phyloP scores from a whole-genome alignment of 2,797 vertebrate species.

The Anableps anableps region DNA sequence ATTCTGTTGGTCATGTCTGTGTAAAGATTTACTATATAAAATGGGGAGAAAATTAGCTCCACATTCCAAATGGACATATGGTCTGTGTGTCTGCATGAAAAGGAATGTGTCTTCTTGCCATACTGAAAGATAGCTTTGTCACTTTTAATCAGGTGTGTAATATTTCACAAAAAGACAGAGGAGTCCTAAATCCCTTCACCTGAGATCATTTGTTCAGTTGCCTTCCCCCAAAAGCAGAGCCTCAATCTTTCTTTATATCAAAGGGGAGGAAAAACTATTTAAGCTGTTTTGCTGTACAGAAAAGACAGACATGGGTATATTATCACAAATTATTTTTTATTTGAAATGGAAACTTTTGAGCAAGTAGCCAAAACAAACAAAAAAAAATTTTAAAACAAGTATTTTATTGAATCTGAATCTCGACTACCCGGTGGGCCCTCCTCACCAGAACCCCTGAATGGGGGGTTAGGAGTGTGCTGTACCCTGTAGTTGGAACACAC shows the following conservation, averaged over 20 bases:
- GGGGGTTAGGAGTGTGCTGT: no score
- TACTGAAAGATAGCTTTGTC: conserved; percentile 76
- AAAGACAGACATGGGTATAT: conserved; percentile 26
- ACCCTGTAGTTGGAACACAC: no score
- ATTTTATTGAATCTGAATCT: no score
- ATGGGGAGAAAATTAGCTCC: conserved; percentile 36
- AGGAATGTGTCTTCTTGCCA: conserved; percentile 48
- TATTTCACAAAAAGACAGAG: conserved; percentile 68
- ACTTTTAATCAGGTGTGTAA: conserved; percentile 74
- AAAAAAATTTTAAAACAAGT: conserved; percentile 13
- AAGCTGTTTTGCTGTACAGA: conserved; percentile 8
- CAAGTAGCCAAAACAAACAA: conserved; percentile 8
- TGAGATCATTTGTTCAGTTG: conserved; percentile 62
- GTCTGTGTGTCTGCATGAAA: conserved; percentile 13
- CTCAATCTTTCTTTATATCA: conserved; percentile 50
- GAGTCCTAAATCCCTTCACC: conserved; percentile 61
- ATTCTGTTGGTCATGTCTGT: conserved; percentile 27
- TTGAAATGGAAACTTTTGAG: conserved; percentile 1
- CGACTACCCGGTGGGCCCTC: no score
- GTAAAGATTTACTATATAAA: conserved; percentile 38
- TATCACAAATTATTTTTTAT: conserved; percentile 28
- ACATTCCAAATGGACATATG: conserved; percentile 32
- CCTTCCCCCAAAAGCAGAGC: conserved; percentile 51
- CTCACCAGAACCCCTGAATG: no score
- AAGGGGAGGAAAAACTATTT: conserved; percentile 29